These are phyloP conservation scores for Crossaster papposus DNA, from an alignment of 53 echinoderm and acorn worm species.

Conservation along the genomic window DNA sequence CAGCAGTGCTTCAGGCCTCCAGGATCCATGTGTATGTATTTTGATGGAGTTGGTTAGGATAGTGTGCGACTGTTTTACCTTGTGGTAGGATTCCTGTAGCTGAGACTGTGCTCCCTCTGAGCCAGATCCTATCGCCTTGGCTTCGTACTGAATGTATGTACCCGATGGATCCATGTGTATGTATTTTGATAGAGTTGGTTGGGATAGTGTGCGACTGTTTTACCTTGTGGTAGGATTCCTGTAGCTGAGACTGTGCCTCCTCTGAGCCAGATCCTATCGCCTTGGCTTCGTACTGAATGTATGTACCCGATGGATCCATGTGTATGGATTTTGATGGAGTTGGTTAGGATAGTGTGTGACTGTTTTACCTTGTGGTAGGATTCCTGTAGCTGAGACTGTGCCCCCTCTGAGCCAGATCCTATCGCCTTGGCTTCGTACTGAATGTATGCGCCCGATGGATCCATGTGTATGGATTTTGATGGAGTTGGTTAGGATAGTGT, in stretches of 20 bases:
- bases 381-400: slow-evolving; percentile 98
- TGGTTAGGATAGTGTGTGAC: no score
- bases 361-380: slow-evolving; percentile 90
- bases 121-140: slow-evolving; percentile 97
- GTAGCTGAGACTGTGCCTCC: slow-evolving; percentile 96
- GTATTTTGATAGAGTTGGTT: no score
- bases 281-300: slow-evolving; percentile 94
- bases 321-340: no score
- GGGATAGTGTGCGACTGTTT: neutral
- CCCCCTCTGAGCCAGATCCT: slow-evolving; percentile 98
- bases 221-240: slow-evolving; percentile 97
- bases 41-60: no score
- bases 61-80: slow-evolving; percentile 64
- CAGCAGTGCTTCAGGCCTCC: no score
- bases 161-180: no score
- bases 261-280: slow-evolving; percentile 99
- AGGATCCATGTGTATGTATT: no score
- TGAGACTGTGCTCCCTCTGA: slow-evolving; percentile 99
- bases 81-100: slow-evolving; percentile 94
- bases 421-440: slow-evolving; percentile 97
- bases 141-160: slow-evolving; percentile 96
- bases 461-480: no score
- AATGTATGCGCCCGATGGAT: no score
- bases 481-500: no score
- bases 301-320: no score